Percentiles rank a stretch among this genome's conserved stretches.
Evolutionary conservation across 2,797 vertebrate species (phyloP).

Genomic region (Ceyx erithaca): DNA sequence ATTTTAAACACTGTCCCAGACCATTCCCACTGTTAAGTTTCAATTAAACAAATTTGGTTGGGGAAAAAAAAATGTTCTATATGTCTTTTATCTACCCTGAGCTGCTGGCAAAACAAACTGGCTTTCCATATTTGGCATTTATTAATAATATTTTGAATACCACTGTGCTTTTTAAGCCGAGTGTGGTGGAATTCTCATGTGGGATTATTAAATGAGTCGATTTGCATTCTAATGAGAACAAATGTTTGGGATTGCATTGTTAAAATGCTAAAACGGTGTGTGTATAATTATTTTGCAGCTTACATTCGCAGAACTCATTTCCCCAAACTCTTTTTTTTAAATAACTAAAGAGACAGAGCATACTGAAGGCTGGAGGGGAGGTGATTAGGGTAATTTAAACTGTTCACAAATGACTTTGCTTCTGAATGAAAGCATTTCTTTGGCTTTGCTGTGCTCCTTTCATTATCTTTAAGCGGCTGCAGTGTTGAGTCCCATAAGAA

Average conservation of each 20-base stretch:
- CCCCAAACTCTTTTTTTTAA: constrained; percentile 83
- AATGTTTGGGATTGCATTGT: constrained; percentile 89
- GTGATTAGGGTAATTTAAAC: constrained; percentile 86
- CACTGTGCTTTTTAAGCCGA: constrained; percentile 82
- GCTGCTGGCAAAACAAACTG: constrained; percentile 78
- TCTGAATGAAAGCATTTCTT: constrained; percentile 80
- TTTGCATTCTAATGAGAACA: constrained; percentile 92
- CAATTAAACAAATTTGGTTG: constrained; percentile 83
- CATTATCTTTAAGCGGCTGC: constrained; percentile 80
- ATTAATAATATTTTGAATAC: constrained; percentile 88
- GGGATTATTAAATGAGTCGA: constrained; percentile 88
- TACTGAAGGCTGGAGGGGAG: constrained; percentile 83
- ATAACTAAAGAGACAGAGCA: constrained; percentile 83
- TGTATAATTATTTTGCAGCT: constrained; percentile 89
- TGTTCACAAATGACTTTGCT: constrained; percentile 84
- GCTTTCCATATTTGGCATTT: constrained; percentile 80
- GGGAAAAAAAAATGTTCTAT: constrained; percentile 73
- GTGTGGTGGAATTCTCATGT: constrained; percentile 85
- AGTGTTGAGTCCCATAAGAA: constrained; percentile 78
- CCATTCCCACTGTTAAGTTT: constrained; percentile 83
- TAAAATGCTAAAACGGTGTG: constrained; percentile 86
- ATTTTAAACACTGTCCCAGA: constrained; percentile 70
- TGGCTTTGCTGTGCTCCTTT: constrained; percentile 79
- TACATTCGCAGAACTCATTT: constrained; percentile 85
- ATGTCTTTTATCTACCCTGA: constrained; percentile 77